Conservation (phyloP, 2,113 vertebrate genomes). For the Axis porcinus region DNA sequence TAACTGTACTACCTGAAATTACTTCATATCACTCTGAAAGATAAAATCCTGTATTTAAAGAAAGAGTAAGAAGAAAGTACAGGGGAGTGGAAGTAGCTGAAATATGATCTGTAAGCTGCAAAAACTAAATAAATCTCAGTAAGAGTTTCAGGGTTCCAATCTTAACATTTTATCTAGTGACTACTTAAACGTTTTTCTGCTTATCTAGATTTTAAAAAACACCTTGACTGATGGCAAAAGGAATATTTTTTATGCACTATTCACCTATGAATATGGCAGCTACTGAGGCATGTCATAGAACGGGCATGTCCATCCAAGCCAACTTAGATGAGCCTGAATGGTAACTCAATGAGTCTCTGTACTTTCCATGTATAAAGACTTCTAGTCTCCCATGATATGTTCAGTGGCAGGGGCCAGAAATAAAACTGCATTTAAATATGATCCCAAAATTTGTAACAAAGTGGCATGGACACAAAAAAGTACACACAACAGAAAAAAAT, state of each 20-base stretch:
- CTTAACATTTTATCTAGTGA: not conserved
- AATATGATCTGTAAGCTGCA: not conserved
- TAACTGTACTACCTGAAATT: not conserved
- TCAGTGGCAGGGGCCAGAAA: not conserved
- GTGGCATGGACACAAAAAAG: not conserved
- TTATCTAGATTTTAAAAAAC: not conserved
- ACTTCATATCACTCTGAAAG: not conserved
- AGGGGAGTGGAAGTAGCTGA: not conserved
- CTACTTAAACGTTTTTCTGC: not conserved
- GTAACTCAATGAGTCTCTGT: not conserved
- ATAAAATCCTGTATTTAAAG: not conserved
- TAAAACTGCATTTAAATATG: not conserved
- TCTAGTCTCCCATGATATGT: not conserved
- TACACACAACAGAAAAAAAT: not conserved
- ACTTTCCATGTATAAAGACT: not conserved
- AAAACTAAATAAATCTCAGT: not conserved
- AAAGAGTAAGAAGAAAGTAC: not conserved
- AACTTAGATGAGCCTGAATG: not conserved
- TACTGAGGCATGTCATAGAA: not conserved
- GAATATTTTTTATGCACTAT: not conserved
- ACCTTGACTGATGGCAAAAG: not conserved
- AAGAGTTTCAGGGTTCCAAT: not conserved
- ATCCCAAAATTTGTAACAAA: not conserved
- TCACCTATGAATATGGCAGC: not conserved
- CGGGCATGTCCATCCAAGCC: not conserved